These are phyloP conservation scores for Cercocebus atys DNA, from an alignment of 2,113 vertebrate species.

Conservation along the genomic window DNA sequence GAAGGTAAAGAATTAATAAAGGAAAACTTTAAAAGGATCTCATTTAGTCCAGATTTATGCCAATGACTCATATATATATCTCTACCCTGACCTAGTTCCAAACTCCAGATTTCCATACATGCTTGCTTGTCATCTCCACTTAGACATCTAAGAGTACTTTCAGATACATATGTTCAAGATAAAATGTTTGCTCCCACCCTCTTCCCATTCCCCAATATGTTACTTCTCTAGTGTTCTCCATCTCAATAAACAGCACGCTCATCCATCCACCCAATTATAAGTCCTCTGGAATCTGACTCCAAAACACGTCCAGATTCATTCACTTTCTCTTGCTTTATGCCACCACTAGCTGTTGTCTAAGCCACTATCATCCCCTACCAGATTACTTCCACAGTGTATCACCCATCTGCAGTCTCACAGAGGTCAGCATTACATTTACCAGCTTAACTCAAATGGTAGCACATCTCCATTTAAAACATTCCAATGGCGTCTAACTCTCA, in stretches of 20 bases:
- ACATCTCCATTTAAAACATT: background rate
- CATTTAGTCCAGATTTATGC: background rate
- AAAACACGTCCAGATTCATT: background rate
- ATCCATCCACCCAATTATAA: background rate
- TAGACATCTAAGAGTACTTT: background rate
- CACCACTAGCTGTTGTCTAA: background rate
- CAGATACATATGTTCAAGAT: background rate
- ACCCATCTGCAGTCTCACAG: background rate
- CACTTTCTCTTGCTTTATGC: background rate
- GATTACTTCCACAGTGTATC: background rate
- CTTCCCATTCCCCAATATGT: background rate
- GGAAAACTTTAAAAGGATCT: background rate
- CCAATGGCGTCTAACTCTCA: background rate
- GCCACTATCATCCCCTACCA: too few relatives aligned
- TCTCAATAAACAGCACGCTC: background rate
- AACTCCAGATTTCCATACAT: background rate
- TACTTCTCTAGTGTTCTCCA: background rate
- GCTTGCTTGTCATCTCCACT: background rate
- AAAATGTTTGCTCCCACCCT: background rate
- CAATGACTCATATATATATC: background rate
- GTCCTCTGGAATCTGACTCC: background rate
- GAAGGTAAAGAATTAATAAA: background rate
- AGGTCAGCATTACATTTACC: background rate
- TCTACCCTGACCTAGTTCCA: background rate
- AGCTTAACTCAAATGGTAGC: background rate